Base-by-base conservation (phyloP, 1,140 invertebrate species). In the Calephelis nemesis region DNA sequence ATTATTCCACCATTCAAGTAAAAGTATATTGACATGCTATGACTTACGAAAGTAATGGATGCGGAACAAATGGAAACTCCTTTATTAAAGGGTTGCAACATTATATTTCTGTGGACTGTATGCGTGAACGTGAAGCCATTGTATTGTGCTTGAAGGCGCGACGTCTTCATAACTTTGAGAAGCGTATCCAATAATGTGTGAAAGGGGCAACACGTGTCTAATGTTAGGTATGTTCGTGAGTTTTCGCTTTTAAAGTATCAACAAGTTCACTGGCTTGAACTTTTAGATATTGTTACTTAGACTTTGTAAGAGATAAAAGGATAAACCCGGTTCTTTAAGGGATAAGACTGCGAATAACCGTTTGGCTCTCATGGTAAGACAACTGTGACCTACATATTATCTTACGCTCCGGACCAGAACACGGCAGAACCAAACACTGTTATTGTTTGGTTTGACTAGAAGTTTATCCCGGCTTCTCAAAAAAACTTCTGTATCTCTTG, bases 101-200 rank as follows among this genome's bases (percentile, higher is more conserved):
- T 54, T 9, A 19, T 54, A 19, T 54, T 30, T 19, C 12, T 52
- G 6, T 15, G 4, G 50, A 54, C 13, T 30, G 50, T 54, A 30
- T 54, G 50, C 15, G 50, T 30, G 50, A 19, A 30, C 15, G 19
- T 7, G 19, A 30, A 11, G 13, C 10, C 12, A 54, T 54, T 30
- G 50, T 50, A 48, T 48, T 65, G 30, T 40, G 47, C 63, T 65
- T 50, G 63, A 50, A 39, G 30, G 12, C 58, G 48, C 47, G 63
- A 70, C 71, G 74, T 83, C 80, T 82, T 79, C 77, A 82, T 83
- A 82, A 76, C 65, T 78, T 73, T 72, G 74, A 78, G 64, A 67
- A 72, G 68, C 76, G 75, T 81, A 74, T 77, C 77, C 67, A 76
- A 76, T 74, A 69, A 73, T 63, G 69, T 75, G 60, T 71, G 69